Base-by-base conservation (phyloP, 2,797 vertebrate genomes). In the Rhadinocentrus ornatus region DNA sequence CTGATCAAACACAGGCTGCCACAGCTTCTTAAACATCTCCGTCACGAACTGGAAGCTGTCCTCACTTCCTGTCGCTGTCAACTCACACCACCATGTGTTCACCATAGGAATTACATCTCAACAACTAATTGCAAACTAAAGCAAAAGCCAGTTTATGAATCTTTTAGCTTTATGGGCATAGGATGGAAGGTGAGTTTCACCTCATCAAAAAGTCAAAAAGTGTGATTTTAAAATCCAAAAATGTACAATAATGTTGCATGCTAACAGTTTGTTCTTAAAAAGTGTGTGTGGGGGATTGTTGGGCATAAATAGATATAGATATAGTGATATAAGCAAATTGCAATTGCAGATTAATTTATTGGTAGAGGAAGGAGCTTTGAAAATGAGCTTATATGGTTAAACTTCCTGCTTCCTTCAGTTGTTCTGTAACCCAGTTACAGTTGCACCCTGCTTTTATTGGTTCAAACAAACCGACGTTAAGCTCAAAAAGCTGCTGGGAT, bases 381-480 rank as follows among this genome's bases (percentile, higher is more conserved):
- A 9, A 55, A 37, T 2, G 0, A 32, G 6, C 27, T 29, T 3
- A 1, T 56, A 18, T 48, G 4, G 22, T 18, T 20, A 24, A 31
- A 5, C 3, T 13, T 41, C 3, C 44, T 64, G 54, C 59, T 60
- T 12, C 1, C 50, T 55, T 13, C 1, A 52, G 12, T 41, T 18
- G 18, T 32, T 74, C 7, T 50, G 27, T 22, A 48, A 58, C 75
- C 69, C 34, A 66, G 15, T 65, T 66, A 6, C 13, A 71, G 3
- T 0, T 12, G 35, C 70, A 60, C 52, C 65, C 79, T 71, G 70
- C 18, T 66, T 83, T 60, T 39, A 15, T 2, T 37, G 26, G 0
- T 66, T 29, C 52, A 62, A 63, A 66, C 50, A 26, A 68, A 65
- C 50, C 78, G 73, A 64, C 55, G 63, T 75, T 63, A 35, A 44